Conservation (phyloP, 1,140 invertebrate species). For the Drosophila pandora region DNA sequence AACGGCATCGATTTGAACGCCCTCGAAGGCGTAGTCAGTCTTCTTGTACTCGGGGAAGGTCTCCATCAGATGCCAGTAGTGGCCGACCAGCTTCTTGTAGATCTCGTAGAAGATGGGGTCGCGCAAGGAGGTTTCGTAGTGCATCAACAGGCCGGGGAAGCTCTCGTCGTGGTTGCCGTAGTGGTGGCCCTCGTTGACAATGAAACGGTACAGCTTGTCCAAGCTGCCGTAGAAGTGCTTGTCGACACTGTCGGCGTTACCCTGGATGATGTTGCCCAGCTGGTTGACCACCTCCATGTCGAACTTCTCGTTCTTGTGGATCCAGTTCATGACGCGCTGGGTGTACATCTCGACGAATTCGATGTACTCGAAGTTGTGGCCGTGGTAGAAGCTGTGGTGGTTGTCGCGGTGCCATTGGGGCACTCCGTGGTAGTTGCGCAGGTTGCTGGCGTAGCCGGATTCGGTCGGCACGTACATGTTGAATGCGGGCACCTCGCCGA, state of each 20-base stretch:
- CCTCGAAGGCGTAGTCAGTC: constrained; percentile 86
- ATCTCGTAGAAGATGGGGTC: constrained; percentile 88
- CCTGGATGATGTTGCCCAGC: constrained; percentile 86
- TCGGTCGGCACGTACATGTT: constrained; percentile 85
- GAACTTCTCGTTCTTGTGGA: constrained; percentile 85
- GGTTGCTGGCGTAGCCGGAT: constrained; percentile 86
- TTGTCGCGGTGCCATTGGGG: constrained; percentile 86
- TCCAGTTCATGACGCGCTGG: constrained; percentile 87
- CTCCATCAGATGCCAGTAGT: constrained; percentile 86
- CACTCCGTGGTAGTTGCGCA: constrained; percentile 87
- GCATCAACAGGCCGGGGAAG: constrained; percentile 85
- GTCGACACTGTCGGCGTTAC: constrained; percentile 85
- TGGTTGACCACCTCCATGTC: constrained; percentile 84
- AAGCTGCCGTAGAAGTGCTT: constrained; percentile 84
- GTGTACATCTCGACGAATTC: constrained; percentile 84
- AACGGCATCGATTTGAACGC: constrained; percentile 87
- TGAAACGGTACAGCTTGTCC: constrained; percentile 75
- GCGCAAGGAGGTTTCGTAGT: constrained; percentile 86
- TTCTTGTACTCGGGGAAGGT: constrained; percentile 84
- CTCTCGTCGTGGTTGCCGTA: constrained; percentile 76
- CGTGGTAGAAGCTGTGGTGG: constrained; percentile 84
- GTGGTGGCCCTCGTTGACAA: constrained; percentile 83
- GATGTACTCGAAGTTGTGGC: constrained; percentile 84
- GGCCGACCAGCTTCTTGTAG: constrained; percentile 86
- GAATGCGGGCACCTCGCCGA: constrained; percentile 87